Evolutionary conservation across 64 coral and sea anemone species (phyloP).

Genomic region (Catalaphyllia jardinei): DNA sequence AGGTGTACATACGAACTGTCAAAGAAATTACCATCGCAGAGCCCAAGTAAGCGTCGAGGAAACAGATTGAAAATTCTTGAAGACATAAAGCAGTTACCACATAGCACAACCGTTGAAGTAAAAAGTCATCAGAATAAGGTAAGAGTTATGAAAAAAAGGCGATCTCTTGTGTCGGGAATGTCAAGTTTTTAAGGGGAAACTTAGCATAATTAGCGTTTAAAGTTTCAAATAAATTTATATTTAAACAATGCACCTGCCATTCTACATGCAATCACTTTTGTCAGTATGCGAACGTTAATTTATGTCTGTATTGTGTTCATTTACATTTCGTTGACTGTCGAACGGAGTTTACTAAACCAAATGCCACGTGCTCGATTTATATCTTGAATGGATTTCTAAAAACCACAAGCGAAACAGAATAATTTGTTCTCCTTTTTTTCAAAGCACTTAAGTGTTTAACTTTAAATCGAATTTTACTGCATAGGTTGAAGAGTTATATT

Average conservation of each 20-base stretch:
- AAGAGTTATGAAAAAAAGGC: too few species aligned
- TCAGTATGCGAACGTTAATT: neutral
- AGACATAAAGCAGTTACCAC: too few species aligned
- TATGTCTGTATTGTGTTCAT: neutral
- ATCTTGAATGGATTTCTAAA: neutral
- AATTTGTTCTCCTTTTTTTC: neutral
- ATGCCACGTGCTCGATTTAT: constrained; percentile 10
- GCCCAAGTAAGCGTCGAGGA: too few species aligned
- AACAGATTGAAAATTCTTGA: too few species aligned
- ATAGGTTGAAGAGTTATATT: neutral
- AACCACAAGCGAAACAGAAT: neutral
- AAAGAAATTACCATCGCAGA: too few species aligned
- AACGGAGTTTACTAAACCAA: neutral
- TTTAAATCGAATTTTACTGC: neutral
- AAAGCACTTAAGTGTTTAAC: neutral
- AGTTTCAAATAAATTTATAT: neutral
- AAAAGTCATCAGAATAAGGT: too few species aligned
- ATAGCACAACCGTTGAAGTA: too few species aligned
- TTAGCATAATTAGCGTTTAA: neutral
- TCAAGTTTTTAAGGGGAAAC: neutral
- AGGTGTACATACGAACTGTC: too few species aligned
- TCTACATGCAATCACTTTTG: neutral
- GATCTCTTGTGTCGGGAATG: neutral
- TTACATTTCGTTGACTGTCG: neutral
- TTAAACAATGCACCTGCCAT: neutral